Conservation (phyloP, 2,888 invertebrate species). For the Arrhopalites spinosus region DNA sequence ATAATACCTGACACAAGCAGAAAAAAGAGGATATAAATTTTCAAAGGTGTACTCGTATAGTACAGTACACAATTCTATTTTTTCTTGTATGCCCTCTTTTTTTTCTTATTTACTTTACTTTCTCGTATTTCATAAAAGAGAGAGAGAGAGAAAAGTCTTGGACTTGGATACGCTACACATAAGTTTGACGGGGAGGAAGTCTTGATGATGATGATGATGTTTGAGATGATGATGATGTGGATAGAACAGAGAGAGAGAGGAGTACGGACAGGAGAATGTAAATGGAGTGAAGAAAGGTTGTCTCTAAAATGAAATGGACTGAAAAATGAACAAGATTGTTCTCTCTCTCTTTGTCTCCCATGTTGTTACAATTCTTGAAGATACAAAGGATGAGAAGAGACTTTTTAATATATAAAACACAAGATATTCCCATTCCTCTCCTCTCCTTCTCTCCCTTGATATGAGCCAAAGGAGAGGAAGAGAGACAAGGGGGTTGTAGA, state of each 20-base stretch:
- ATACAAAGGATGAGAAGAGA: neutral
- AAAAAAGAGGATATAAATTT: no score
- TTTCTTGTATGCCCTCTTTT: no score
- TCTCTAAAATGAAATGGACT: no score
- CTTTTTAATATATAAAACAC: neutral
- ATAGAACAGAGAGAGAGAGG: neutral
- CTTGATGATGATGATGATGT: neutral
- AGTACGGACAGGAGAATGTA: neutral
- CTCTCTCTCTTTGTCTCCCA: neutral
- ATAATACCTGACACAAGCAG: no score
- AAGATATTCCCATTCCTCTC: neutral
- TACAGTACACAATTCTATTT: no score
- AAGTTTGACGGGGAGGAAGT: neutral
- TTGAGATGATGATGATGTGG: neutral
- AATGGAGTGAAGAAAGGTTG: conserved; percentile 1
- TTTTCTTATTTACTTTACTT: neutral
- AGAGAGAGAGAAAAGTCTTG: neutral
- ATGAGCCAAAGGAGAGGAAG: conserved; percentile 8
- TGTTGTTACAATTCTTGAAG: neutral
- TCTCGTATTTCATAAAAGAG: neutral
- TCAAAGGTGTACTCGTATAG: no score
- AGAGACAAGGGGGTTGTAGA: conserved; percentile 1
- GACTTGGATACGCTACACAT: neutral
- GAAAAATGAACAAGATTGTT: no score
- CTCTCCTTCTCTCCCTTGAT: neutral